Conservation (phyloP, 2,113 vertebrate genomes). For the Thryonomys swinderianus region DNA sequence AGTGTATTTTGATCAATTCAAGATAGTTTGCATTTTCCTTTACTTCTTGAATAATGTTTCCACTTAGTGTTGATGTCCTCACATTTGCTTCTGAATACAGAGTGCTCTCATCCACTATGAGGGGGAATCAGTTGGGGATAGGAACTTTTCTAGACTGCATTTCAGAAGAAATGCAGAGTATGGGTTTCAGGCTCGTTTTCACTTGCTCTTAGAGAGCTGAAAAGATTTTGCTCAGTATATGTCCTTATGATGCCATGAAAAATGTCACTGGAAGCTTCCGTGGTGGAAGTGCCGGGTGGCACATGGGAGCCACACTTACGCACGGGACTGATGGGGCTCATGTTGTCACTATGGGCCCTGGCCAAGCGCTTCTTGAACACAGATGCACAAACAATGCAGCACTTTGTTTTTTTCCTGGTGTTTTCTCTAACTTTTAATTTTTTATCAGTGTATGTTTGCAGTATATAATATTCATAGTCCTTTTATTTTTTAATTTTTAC, state of each 20-base stretch:
- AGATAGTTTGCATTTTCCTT: too few relatives aligned
- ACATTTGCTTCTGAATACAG: background rate
- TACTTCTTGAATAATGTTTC: background rate
- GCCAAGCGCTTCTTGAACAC: background rate
- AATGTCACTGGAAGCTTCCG: accelerated
- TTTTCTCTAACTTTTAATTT: background rate
- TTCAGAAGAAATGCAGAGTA: background rate
- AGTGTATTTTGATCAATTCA: too few relatives aligned
- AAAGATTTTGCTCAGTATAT: background rate
- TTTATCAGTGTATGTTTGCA: background rate
- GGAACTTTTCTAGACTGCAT: background rate
- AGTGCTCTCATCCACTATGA: too few relatives aligned
- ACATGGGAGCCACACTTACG: too few relatives aligned
- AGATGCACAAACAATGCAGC: background rate
- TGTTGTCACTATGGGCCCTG: background rate
- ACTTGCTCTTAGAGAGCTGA: background rate
- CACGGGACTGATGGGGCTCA: accelerated
- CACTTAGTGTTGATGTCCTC: background rate
- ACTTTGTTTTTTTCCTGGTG: background rate
- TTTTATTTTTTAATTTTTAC: too few relatives aligned
- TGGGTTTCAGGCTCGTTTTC: too few relatives aligned
- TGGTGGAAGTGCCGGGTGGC: too few relatives aligned
- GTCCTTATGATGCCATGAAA: background rate
- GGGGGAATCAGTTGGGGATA: too few relatives aligned
- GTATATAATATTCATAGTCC: background rate